These are phyloP conservation scores for Falco punctatus DNA, from an alignment of 2,113 vertebrate genomes.

Conservation along the genomic window DNA sequence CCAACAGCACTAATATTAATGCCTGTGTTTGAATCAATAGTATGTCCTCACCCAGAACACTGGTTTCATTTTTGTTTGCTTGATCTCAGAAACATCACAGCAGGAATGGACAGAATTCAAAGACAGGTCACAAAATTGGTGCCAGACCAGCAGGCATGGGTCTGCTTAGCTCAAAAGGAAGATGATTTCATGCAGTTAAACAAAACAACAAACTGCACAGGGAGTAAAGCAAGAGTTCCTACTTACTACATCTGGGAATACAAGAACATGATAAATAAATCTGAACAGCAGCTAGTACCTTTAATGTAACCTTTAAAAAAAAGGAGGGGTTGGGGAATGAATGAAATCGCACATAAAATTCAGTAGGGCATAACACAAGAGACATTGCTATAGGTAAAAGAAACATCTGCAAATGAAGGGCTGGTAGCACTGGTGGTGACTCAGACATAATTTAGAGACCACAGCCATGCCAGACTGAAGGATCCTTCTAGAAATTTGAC, in stretches of 20 bases:
- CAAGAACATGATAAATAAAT: not conserved
- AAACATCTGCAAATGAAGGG: not conserved
- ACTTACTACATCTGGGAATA: not conserved
- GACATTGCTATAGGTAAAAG: not conserved
- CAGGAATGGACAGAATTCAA: not conserved
- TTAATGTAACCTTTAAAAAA: not conserved
- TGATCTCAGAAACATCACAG: not conserved
- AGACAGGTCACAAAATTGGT: not conserved
- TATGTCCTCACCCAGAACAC: not conserved
- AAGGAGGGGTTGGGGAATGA: not conserved
- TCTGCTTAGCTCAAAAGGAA: not conserved
- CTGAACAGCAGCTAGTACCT: not conserved
- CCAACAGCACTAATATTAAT: not conserved
- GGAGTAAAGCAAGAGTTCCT: not conserved
- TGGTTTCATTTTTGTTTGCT: not conserved
- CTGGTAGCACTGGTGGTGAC: not conserved
- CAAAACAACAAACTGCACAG: not conserved
- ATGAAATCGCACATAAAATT: not conserved
- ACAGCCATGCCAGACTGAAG: not conserved
- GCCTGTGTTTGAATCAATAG: not conserved
- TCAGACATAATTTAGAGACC: conserved; percentile 42
- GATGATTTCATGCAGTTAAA: not conserved
- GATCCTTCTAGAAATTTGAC: not conserved
- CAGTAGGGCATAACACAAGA: not conserved
- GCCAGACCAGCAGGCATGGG: not conserved